Evolutionary conservation across 2,888 invertebrate species (phyloP).

Genomic region (Drosophila emarginata): DNA sequence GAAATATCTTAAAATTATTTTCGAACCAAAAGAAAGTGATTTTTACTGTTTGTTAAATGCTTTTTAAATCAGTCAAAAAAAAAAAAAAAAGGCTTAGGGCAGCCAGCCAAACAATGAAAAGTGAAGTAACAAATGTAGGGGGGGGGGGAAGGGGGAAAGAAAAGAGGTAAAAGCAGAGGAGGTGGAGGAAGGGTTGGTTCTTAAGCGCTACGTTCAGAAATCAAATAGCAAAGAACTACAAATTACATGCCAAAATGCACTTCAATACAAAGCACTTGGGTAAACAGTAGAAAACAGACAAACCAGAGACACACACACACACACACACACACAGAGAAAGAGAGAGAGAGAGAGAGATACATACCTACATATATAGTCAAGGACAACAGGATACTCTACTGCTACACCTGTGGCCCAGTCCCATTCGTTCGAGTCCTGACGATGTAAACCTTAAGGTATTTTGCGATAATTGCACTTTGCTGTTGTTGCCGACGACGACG

Average conservation of each 20-base stretch:
- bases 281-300: conserved; percentile 55
- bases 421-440: conserved; percentile 34
- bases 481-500: conserved; percentile 52
- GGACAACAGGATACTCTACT: background rate
- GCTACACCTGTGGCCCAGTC: conserved; percentile 59
- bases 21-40: too few relatives aligned
- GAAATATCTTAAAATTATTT: too few relatives aligned
- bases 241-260: conserved; percentile 79
- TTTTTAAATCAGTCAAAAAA: too few relatives aligned
- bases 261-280: conserved; percentile 79
- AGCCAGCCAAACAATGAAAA: too few relatives aligned
- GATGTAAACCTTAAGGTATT: conserved; percentile 79
- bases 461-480: conserved; percentile 80
- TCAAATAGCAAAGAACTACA: conserved; percentile 79
- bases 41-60: too few relatives aligned
- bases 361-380: conserved; percentile 7
- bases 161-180: background rate
- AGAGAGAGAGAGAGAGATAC: background rate
- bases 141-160: background rate
- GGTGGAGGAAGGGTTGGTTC: background rate
- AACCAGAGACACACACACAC: conserved; percentile 10
- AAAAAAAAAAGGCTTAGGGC: too few relatives aligned
- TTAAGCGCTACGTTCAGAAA: conserved; percentile 62
- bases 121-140: too few relatives aligned
- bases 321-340: conserved; percentile 40